These are phyloP conservation scores for Chaunax sp. DNA, from an alignment of 2,797 vertebrate species.

Conservation along the genomic window DNA sequence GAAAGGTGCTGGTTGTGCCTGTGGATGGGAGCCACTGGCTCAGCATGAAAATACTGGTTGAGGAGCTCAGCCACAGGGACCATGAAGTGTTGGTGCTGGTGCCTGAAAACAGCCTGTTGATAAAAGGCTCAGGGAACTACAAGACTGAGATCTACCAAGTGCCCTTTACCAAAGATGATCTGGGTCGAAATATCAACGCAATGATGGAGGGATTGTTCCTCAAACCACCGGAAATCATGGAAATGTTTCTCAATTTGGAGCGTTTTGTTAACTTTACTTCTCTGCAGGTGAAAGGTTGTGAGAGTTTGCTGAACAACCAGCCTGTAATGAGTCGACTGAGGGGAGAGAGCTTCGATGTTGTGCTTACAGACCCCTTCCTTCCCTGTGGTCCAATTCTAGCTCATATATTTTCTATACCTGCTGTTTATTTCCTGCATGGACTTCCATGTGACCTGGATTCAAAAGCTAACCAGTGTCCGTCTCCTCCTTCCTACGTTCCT, in stretches of 20 bases:
- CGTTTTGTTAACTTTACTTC: conserved; percentile 63
- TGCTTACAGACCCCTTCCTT: conserved; percentile 84
- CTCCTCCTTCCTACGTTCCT: conserved; percentile 79
- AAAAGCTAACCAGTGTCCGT: conserved; percentile 72
- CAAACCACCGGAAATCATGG: conserved; percentile 21
- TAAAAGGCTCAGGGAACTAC: conserved; percentile 59
- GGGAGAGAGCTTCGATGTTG: conserved; percentile 61
- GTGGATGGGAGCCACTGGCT: conserved; percentile 87
- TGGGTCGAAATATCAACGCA: conserved; percentile 1
- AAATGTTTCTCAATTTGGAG: conserved; percentile 46
- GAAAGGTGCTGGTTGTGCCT: conserved; percentile 80
- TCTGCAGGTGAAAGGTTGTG: conserved; percentile 68
- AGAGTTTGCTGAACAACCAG: conserved; percentile 71
- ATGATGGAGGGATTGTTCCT: conserved; percentile 34
- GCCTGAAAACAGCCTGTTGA: conserved; percentile 77
- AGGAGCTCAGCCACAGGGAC: conserved; percentile 73
- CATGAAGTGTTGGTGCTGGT: conserved; percentile 78
- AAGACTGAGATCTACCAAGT: conserved; percentile 68
- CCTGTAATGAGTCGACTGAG: conserved; percentile 68
- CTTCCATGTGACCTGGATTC: conserved; percentile 78
- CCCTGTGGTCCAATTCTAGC: conserved; percentile 82
- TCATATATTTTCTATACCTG: conserved; percentile 73
- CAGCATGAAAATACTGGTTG: conserved; percentile 83
- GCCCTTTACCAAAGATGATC: conserved; percentile 65
- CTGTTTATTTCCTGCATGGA: conserved; percentile 77